These are phyloP conservation scores for Macrophya alboannulata DNA, from an alignment of 2,888 invertebrate genomes.

Conservation along the genomic window DNA sequence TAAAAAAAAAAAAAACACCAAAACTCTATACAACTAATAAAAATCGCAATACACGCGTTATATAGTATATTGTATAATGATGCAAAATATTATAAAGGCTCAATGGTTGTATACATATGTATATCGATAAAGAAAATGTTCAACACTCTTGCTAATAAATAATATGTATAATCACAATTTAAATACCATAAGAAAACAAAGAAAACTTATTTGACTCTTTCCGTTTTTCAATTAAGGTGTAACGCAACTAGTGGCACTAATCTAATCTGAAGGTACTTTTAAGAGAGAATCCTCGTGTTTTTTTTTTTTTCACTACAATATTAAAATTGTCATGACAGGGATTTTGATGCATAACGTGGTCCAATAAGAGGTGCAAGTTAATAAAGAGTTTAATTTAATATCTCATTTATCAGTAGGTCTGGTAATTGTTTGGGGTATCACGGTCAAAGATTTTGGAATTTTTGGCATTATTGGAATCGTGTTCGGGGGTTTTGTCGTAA, in stretches of 20 bases:
- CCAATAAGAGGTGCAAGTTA: constrained; percentile 39
- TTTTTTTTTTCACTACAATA: constrained; percentile 44
- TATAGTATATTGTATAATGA: constrained; percentile 38
- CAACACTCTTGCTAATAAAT: constrained; percentile 53
- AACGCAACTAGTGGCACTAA: constrained; percentile 29
- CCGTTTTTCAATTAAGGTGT: background rate
- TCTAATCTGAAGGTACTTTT: constrained; percentile 14
- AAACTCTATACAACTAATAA: constrained; percentile 37
- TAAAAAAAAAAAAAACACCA: background rate
- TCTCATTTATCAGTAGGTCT: constrained; percentile 74
- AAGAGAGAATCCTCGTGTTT: constrained; percentile 17
- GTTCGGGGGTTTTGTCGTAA: constrained; percentile 75
- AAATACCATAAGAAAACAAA: constrained; percentile 26
- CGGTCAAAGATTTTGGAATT: constrained; percentile 91
- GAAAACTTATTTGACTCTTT: constrained; percentile 30
- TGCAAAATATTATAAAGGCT: constrained; percentile 46
- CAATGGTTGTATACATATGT: constrained; percentile 47
- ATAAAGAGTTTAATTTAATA: constrained; percentile 13
- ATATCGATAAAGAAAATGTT: constrained; percentile 42
- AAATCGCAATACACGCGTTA: constrained; percentile 50
- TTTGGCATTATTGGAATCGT: constrained; percentile 85
- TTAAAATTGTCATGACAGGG: constrained; percentile 44
- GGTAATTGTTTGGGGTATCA: constrained; percentile 86
- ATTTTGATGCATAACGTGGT: constrained; percentile 39
- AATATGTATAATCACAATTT: constrained; percentile 44